phyloP scores from a whole-genome alignment of 1,140 invertebrate species.

The Drosophila eugracilis region DNA sequence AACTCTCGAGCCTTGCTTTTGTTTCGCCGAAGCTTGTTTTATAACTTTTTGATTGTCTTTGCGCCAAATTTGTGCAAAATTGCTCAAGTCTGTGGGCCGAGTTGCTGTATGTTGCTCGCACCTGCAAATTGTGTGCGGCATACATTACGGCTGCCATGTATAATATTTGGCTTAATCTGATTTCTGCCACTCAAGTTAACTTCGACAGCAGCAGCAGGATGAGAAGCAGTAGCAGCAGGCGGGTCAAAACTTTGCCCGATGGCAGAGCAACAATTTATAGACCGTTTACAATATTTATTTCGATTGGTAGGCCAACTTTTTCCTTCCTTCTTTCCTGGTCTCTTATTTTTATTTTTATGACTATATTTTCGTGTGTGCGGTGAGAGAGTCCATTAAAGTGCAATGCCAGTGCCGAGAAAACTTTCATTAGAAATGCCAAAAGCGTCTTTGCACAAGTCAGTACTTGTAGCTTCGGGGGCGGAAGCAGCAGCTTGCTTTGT shows the following conservation, averaged over 20 bases:
- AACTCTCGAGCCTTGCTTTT: constrained; percentile 56
- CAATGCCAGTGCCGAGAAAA: constrained; percentile 34
- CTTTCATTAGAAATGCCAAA: constrained; percentile 75
- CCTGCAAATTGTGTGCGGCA: constrained; percentile 40
- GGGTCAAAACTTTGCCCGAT: constrained; percentile 57
- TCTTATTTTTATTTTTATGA: constrained; percentile 9
- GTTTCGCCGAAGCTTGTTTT: constrained; percentile 76
- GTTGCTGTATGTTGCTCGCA: constrained; percentile 18
- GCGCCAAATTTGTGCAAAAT: constrained; percentile 79
- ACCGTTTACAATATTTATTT: constrained; percentile 66
- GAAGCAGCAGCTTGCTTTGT: constrained; percentile 48
- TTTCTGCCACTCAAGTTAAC: constrained; percentile 75
- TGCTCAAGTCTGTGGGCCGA: constrained; percentile 49
- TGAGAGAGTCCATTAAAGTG: constrained; percentile 62
- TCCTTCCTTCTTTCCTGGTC: background rate
- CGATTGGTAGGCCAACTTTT: constrained; percentile 56
- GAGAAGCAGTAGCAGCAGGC: no score
- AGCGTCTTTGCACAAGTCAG: constrained; percentile 53
- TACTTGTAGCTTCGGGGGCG: background rate
- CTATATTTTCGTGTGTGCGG: constrained; percentile 6
- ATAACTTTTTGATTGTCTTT: constrained; percentile 84
- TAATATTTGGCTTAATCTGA: constrained; percentile 78
- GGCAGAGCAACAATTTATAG: constrained; percentile 75
- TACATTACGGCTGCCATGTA: constrained; percentile 64
- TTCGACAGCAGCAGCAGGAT: no score